These are phyloP conservation scores for Nyctereutes procyonoides DNA, from an alignment of 2,113 vertebrate genomes.

Conservation along the genomic window DNA sequence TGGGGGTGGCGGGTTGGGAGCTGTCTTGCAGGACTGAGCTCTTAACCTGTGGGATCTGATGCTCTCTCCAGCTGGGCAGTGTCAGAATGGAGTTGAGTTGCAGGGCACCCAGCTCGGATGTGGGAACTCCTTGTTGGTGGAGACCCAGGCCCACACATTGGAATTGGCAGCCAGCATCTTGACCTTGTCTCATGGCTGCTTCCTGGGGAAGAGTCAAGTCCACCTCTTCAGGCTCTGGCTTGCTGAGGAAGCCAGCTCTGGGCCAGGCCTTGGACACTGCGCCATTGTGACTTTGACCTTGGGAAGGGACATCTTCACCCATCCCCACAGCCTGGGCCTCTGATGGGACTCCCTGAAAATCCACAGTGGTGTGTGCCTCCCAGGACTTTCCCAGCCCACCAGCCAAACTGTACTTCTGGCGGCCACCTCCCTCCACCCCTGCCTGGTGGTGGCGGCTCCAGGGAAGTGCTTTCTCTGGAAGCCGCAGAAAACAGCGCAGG, in stretches of 20 bases:
- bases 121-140: background rate
- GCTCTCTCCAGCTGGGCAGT: background rate
- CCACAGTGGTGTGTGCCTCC: rapidly evolving
- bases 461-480: background rate
- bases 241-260: background rate
- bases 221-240: background rate
- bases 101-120: background rate
- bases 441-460: background rate
- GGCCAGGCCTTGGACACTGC: background rate
- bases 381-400: too few species aligned
- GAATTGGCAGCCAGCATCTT: background rate
- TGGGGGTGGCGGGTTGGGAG: too few species aligned
- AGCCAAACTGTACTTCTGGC: rapidly evolving
- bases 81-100: background rate
- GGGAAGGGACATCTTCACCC: background rate
- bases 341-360: background rate
- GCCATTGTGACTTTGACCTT: background rate
- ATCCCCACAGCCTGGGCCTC: background rate
- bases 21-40: background rate
- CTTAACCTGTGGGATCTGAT: background rate
- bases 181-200: background rate
- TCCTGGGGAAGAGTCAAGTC: background rate
- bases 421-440: background rate
- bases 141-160: rapidly evolving
- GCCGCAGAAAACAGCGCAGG: background rate